These are phyloP conservation scores for Druon quercuslanigerum DNA, from an alignment of 1,140 invertebrate species.

Conservation along the genomic window DNA sequence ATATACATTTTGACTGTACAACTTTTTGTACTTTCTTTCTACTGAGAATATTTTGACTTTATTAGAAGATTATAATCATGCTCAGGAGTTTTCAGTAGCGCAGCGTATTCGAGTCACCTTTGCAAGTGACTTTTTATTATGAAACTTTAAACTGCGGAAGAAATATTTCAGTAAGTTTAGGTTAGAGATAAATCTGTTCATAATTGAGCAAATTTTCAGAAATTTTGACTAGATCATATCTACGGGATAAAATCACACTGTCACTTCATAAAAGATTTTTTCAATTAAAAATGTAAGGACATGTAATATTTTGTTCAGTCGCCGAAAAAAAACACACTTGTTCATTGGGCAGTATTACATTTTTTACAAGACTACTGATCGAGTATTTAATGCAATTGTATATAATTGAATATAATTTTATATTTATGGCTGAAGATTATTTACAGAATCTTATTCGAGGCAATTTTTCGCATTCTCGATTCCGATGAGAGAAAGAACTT, in stretches of 20 bases:
- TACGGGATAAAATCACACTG: not conserved
- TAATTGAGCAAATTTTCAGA: not conserved
- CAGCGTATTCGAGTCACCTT: too few relatives aligned
- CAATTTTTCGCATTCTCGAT: not conserved
- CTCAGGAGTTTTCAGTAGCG: too few relatives aligned
- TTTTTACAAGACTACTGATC: slow-evolving; percentile 5
- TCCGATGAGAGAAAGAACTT: not conserved
- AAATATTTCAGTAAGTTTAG: slow-evolving; percentile 15
- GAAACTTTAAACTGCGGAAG: not conserved
- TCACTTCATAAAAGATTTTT: too few relatives aligned
- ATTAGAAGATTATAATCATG: too few relatives aligned
- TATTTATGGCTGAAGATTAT: slow-evolving; percentile 48
- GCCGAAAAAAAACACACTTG: not conserved
- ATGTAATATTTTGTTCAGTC: too few relatives aligned
- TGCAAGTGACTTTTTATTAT: not conserved
- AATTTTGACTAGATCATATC: not conserved
- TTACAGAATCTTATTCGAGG: slow-evolving; percentile 30
- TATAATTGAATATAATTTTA: slow-evolving; percentile 47
- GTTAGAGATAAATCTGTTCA: not conserved
- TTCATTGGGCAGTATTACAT: slow-evolving; percentile 19
- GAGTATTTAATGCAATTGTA: slow-evolving; percentile 40
- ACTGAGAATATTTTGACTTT: too few relatives aligned
- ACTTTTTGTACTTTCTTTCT: too few relatives aligned
- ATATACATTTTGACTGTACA: too few relatives aligned
- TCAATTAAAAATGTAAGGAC: too few relatives aligned